Evolutionary conservation across 2,888 invertebrate genomes (phyloP).

Genomic region (Agrilus biguttatus): DNA sequence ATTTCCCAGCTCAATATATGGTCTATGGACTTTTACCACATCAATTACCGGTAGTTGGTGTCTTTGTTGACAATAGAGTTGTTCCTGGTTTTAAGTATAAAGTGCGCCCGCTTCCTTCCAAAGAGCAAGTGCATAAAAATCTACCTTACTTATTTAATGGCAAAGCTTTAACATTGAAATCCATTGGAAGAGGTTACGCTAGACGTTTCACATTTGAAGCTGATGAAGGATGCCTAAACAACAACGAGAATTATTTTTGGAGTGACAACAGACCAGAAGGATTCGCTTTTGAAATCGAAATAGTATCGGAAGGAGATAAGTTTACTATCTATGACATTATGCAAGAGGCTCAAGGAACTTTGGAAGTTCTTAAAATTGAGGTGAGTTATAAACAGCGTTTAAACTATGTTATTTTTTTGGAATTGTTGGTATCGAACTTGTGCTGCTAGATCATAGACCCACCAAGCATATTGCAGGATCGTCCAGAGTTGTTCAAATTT

Average conservation of each 20-base stretch:
- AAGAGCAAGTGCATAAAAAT: conserved; percentile 15
- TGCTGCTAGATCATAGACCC: conserved; percentile 4
- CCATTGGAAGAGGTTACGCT: conserved; percentile 60
- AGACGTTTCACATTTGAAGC: conserved; percentile 59
- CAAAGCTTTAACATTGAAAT: conserved; percentile 48
- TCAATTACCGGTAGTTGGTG: conserved; percentile 56
- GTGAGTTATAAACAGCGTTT: conserved; percentile 27
- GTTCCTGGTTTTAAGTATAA: conserved; percentile 62
- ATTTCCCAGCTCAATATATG: conserved; percentile 50
- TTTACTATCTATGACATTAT: conserved; percentile 57
- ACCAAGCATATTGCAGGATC: background rate
- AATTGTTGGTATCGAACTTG: conserved; percentile 2
- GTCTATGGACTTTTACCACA: conserved; percentile 44
- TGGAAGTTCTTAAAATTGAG: conserved; percentile 51
- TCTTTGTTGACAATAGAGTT: conserved; percentile 56
- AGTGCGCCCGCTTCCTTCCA: conserved; percentile 48
- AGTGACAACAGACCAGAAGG: conserved; percentile 61
- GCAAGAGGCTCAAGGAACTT: conserved; percentile 49
- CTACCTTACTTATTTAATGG: conserved; percentile 45
- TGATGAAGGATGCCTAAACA: conserved; percentile 42
- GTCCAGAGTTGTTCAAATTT: too few species aligned
- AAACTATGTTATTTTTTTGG: conserved; percentile 2
- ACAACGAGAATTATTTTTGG: conserved; percentile 63
- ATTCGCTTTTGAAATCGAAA: conserved; percentile 56
- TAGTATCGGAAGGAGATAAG: conserved; percentile 52